Evolutionary conservation across 2,113 vertebrate genomes (phyloP), one percentile per base, ranked within the genome.

Genomic region (Strix uralensis): DNA sequence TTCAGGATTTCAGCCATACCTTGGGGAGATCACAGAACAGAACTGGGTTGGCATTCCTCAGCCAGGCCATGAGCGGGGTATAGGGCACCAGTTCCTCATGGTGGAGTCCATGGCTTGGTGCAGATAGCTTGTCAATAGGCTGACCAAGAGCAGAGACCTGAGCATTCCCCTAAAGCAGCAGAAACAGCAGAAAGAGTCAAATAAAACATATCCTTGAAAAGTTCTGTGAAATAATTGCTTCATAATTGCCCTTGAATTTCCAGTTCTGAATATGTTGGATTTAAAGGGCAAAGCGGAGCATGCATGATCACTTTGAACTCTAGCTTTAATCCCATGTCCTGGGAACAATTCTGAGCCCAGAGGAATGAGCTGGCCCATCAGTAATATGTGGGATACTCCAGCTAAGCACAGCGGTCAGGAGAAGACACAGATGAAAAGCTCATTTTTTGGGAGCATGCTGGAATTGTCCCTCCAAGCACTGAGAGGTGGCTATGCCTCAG

Each of bases 1-100:
- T 0, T 55, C n/a, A 40, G 72, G 74, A 26, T 36, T 58, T 29
- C 55, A 81, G 65, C 49, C 18, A 0, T 78, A 94, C 96, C 96
- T 97, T 97, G 65, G 65, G 74, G 19, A 98, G 94, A 32, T 97
- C 92, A 17, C 69, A 67, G 81, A 96, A 96, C 26, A 97, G 79
- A 44, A 46, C 9, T 1, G 93, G 95, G 90, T 40, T 97, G 80
- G 20, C 23, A 3, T 15, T 94, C 92, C 71, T 97, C 82, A 97
- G 75, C 97, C 97, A 97, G 87, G 90, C 51, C 95, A 95, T 86
- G 47, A 97, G 92, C 0, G 75, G 93, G 6, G 6, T 2, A 22
- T 85, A 96, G 73, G 91, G 92, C 42, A 94, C 23, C 78, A 98
- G 94, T 19, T 97, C 86, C 34, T 90, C 11, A 0, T 97, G 97